Conservation (phyloP, 2,888 invertebrate genomes). For the Digitonthophagus gazella region DNA sequence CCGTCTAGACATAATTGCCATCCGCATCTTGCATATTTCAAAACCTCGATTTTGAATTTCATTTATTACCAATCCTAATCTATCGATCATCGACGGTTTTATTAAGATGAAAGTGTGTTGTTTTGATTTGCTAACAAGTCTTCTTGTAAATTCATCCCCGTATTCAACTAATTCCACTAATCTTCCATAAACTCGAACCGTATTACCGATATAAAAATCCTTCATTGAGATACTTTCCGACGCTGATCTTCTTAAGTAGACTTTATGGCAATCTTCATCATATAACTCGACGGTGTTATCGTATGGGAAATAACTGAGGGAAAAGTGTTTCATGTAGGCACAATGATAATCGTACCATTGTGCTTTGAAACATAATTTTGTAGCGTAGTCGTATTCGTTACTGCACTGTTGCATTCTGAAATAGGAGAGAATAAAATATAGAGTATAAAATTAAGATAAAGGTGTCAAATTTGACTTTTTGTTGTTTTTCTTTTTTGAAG, state of each 20-base stretch:
- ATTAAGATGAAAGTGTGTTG: conserved; percentile 75
- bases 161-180: conserved; percentile 71
- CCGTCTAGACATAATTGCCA: conserved; percentile 65
- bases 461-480: not conserved
- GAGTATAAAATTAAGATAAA: conserved; percentile 3
- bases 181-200: conserved; percentile 70
- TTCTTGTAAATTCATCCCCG: conserved; percentile 67
- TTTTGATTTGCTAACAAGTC: conserved; percentile 61
- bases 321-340: conserved; percentile 69
- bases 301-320: conserved; percentile 71
- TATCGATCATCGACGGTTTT: conserved; percentile 68
- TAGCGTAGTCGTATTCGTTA: conserved; percentile 53
- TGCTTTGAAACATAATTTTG: conserved; percentile 65
- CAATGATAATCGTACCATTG: conserved; percentile 88
- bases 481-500: no score
- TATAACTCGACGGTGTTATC: conserved; percentile 78
- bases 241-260: conserved; percentile 62
- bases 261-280: conserved; percentile 44
- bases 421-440: conserved; percentile 2
- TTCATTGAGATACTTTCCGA: conserved; percentile 64
- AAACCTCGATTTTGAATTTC: conserved; percentile 62
- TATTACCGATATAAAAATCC: conserved; percentile 73
- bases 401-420: conserved; percentile 21
- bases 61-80: conserved; percentile 73
- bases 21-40: conserved; percentile 66